Conservation (phyloP, 2,797 vertebrate genomes). For the Triplophysa yarkandensis region DNA sequence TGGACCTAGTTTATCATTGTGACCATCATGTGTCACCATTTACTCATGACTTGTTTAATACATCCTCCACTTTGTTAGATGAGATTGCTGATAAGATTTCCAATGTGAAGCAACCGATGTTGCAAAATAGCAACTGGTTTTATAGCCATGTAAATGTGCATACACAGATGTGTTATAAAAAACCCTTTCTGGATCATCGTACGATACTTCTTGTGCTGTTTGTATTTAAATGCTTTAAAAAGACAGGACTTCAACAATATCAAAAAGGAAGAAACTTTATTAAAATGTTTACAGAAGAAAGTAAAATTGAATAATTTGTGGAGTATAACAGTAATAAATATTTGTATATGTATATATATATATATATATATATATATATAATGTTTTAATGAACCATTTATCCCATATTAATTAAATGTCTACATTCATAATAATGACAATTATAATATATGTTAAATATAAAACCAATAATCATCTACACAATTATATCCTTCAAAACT, state of each 20-base stretch:
- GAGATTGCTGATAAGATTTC: not conserved
- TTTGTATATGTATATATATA: too few relatives aligned
- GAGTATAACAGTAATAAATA: slow-evolving; percentile 11
- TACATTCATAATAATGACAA: not conserved
- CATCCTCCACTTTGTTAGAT: not conserved
- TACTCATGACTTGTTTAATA: not conserved
- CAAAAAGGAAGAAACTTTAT: not conserved
- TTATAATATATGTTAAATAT: not conserved
- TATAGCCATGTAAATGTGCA: too few relatives aligned
- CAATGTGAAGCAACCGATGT: not conserved
- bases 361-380: too few relatives aligned
- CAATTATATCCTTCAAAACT: not conserved
- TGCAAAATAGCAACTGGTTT: too few relatives aligned
- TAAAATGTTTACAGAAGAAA: slow-evolving; percentile 5
- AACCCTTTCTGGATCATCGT: not conserved
- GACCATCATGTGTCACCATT: not conserved
- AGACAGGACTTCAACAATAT: not conserved
- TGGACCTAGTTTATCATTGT: not conserved
- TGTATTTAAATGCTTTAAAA: not conserved
- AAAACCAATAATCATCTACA: not conserved
- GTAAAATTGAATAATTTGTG: not conserved
- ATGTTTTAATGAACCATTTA: not conserved
- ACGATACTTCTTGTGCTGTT: not conserved
- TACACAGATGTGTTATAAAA: too few relatives aligned
- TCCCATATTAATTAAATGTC: not conserved